Conservation (phyloP, 1,140 invertebrate genomes). For the Listronotus oregonensis region DNA sequence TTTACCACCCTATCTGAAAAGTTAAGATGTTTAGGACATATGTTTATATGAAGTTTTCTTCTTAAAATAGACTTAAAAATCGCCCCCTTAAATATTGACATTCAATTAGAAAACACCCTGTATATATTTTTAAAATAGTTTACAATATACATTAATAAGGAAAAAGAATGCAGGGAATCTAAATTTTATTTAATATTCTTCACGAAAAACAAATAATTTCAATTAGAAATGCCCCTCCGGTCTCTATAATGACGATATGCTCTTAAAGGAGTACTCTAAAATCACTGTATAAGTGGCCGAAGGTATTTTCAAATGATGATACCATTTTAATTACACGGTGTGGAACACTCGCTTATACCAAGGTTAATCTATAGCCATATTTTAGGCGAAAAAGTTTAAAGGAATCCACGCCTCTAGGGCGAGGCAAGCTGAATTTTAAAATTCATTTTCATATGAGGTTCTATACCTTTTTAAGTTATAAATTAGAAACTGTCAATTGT, state of each 20-base stretch:
- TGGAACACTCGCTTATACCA: slow-evolving; percentile 6
- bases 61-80: too few relatives aligned
- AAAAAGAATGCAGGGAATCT: neutral
- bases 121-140: too few relatives aligned
- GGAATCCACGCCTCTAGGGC: slow-evolving; percentile 1
- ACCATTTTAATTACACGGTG: slow-evolving; percentile 46
- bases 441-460: slow-evolving; percentile 8
- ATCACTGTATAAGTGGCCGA: slow-evolving; percentile 5
- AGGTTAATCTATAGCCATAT: slow-evolving; percentile 9
- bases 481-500: too few relatives aligned
- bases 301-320: slow-evolving; percentile 44
- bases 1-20: too few relatives aligned
- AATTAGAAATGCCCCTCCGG: neutral
- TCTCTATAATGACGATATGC: neutral
- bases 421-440: neutral
- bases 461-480: neutral
- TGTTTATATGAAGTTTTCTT: too few relatives aligned
- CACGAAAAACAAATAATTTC: slow-evolving; percentile 3
- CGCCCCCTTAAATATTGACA: too few relatives aligned
- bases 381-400: slow-evolving; percentile 4
- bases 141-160: too few relatives aligned
- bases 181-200: neutral
- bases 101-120: too few relatives aligned
- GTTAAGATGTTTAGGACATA: too few relatives aligned
- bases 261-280: neutral